Base-by-base conservation (phyloP, 53 echinoderm and acorn worm species). In the Paracentrotus lividus region DNA sequence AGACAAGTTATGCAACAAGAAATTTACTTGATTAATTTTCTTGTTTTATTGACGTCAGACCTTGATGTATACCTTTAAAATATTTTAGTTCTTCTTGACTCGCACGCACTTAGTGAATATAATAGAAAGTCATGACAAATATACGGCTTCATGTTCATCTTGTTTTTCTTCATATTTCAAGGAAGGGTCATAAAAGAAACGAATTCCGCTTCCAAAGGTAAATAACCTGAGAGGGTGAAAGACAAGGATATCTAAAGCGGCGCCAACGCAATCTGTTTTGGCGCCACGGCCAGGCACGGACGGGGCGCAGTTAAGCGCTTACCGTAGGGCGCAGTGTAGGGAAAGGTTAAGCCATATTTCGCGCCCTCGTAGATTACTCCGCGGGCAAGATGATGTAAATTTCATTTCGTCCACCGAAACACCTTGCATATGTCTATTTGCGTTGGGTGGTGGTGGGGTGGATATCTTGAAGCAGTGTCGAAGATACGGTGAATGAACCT, bases 371-470 rank as follows among this genome's bases (percentile, higher is more conserved):
- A 56, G 36, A 86, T 86, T 54, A 36, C 53, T 34, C 86, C 56
- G 86, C 86, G 56, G 86, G 86, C 86, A 32, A 56, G 23, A 55
- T 52, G 53, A 86, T 53, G 54, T 86, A 86, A 86, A 86, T 86
- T 86, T 86, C 86, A 86, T 86, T 86, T 86, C 33, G 86, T 56
- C 55, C 86, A 36, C 55, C 53, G 15, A 86, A 86, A 86, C 86
- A 86, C 57, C 86, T 86, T 86, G 86, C 38, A 36, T 32, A 34
- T 86, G 86, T 86, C 86, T 56, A 36, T 8, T 86, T 86, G 55
- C 23, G 86, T 86, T 86, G 86, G 54, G 8, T 49, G 34, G 1
- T 38, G 4, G 49, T 51, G 86, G 85, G 51, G 29, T 51, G n/a
- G 29, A 14, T 85, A 53, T 55, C 86, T 56, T 15, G 34, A 27